Conservation (phyloP, 2,113 vertebrate species). For the Pachycephala philippinensis region DNA sequence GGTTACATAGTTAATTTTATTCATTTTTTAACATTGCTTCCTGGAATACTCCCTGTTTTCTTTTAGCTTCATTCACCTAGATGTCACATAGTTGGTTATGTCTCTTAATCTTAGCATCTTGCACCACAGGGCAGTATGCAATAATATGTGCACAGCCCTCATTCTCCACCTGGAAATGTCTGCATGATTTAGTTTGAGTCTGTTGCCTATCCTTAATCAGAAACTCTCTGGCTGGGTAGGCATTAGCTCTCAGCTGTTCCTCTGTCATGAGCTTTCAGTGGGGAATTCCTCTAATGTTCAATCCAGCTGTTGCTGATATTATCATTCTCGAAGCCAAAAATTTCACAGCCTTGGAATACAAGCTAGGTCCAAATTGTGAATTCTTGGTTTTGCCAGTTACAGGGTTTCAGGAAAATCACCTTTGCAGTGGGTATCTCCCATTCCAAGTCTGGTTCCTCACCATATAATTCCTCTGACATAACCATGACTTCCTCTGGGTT, state of each 20-base stretch:
- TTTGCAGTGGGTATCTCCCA: neutral
- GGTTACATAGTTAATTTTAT: neutral
- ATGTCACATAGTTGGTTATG: neutral
- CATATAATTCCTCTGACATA: neutral
- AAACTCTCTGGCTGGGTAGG: neutral
- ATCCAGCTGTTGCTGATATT: neutral
- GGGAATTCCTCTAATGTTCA: neutral
- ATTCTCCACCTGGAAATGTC: neutral
- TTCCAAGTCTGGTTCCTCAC: neutral
- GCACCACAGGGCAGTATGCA: neutral
- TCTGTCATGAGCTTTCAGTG: neutral
- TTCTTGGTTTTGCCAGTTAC: neutral
- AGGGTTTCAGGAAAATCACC: neutral
- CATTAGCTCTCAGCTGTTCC: neutral
- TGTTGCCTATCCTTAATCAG: neutral
- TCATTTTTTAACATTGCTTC: neutral
- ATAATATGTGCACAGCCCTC: neutral
- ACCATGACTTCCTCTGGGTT: neutral
- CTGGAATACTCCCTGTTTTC: neutral
- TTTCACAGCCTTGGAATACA: neutral
- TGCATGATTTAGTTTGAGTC: neutral
- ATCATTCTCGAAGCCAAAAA: neutral
- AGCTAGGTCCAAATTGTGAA: neutral
- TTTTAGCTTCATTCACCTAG: neutral
- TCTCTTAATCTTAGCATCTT: neutral